These are phyloP conservation scores for Heteromyza rotundicornis DNA, from an alignment of 2,888 invertebrate genomes.

Conservation along the genomic window DNA sequence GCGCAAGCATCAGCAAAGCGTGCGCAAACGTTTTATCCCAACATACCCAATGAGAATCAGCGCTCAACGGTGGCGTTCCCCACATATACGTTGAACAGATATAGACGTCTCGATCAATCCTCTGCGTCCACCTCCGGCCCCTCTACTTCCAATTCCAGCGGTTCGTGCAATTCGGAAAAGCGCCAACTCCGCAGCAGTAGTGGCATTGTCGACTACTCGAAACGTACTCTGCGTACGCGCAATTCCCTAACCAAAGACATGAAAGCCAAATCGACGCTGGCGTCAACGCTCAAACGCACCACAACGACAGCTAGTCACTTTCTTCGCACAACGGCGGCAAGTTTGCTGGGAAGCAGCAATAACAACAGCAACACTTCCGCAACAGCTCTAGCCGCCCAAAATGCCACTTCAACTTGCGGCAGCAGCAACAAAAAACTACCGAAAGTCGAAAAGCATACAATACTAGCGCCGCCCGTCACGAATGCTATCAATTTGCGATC, in stretches of 20 bases:
- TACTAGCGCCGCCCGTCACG: not conserved
- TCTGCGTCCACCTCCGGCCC: no score
- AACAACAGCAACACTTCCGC: constrained; percentile 10
- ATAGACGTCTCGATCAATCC: not conserved
- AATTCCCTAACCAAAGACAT: constrained; percentile 47
- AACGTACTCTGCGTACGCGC: constrained; percentile 56
- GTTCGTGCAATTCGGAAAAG: constrained; percentile 31
- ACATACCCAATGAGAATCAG: constrained; percentile 56
- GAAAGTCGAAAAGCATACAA: not conserved
- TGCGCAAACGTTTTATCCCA: constrained; percentile 40
- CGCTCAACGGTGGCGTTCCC: constrained; percentile 36
- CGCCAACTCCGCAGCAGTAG: constrained; percentile 56
- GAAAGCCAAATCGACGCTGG: constrained; percentile 38
- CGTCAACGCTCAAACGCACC: constrained; percentile 12
- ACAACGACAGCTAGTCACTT: constrained; percentile 16
- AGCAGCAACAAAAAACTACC: not conserved
- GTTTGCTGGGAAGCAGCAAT: constrained; percentile 15
- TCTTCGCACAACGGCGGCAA: constrained; percentile 24
- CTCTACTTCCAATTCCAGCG: not conserved
- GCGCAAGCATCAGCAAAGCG: not conserved
- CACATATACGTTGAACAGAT: not conserved
- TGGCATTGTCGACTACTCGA: constrained; percentile 48
- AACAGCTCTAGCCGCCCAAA: not conserved
- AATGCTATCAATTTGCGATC: constrained; percentile 29
- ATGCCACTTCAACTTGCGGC: not conserved